Base-by-base conservation (phyloP, 37 sponge, comb jelly and placozoan genomes). In the Halichondria panicea region DNA sequence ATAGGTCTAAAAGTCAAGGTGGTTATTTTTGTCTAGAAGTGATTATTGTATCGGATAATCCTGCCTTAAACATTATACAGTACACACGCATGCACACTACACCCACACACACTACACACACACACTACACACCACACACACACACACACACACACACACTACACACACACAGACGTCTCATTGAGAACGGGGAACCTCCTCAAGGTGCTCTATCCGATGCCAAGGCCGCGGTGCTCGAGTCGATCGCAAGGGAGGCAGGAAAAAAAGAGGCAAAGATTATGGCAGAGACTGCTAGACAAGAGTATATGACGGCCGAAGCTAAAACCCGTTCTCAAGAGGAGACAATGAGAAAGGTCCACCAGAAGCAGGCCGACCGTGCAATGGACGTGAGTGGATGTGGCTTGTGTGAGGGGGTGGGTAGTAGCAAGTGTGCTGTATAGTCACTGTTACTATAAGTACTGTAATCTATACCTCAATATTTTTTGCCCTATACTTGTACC, bases 301-400 rank as follows among this genome's bases (percentile, higher is more conserved):
- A 82, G 55, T 88, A 88, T 34, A 65, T 77, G 31, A 19, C 18
- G 30, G 83, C 71, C 0, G 78, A 88, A 30, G 43, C 66, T 52
- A 88, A 82, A 36, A 74, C 83, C 9, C 37, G 77, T 3, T 61
- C 50, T 36, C 82, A 78, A 55, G 88, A 81, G 41, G 83, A 88
- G n/a, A 62, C 79, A 1, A 35, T 88, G 32, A 45, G 88, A 37
- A 76, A 81, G 55, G 79, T 88, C 40, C 54, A 88, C 71, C 88
- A 88, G 73, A 88, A 66, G 48, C 43, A 77, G 43, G 88, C 66
- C 4, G 83, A 88, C 74, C 63, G 77, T 4, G 88, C 88, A 2
- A 88, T 88, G 88, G 83, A 81, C 36, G 78, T 78, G 41, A 55
- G 78, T n/a, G n/a, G n/a, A n/a, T n/a, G n/a, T n/a, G n/a, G n/a